A percentile compares a stretch with the other conserved stretches of the same genome.
Evolutionary conservation across 2,888 invertebrate genomes (phyloP).

Genomic region (Drosophila mimica): DNA sequence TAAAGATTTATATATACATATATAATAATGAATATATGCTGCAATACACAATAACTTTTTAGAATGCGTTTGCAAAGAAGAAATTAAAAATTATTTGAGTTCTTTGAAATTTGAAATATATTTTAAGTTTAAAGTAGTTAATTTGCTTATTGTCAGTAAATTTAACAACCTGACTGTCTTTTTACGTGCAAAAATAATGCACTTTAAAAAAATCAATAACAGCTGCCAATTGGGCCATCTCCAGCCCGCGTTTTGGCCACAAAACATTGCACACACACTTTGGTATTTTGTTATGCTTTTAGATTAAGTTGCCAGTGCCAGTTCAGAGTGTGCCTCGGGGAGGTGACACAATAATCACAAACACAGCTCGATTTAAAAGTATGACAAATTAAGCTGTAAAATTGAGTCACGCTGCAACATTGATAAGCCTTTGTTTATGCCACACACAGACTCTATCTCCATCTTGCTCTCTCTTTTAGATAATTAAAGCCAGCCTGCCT

Average conservation of each 20-base stretch:
- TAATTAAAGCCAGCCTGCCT: constrained; percentile 41
- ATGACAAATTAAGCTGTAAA: constrained; percentile 28
- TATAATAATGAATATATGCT: too few species aligned
- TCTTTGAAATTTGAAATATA: background rate
- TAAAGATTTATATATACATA: too few species aligned
- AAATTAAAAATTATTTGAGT: too few species aligned
- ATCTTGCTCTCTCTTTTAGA: constrained; percentile 8
- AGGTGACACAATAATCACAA: constrained; percentile 50
- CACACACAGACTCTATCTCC: background rate
- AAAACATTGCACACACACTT: constrained; percentile 2
- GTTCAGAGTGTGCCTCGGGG: constrained; percentile 31
- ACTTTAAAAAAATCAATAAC: background rate
- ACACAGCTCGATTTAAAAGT: constrained; percentile 6
- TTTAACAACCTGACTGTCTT: background rate
- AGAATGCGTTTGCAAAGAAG: too few species aligned
- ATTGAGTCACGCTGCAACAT: constrained; percentile 42
- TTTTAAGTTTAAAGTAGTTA: background rate
- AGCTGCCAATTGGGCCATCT: too few species aligned
- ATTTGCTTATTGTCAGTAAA: too few species aligned
- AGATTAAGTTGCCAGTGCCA: constrained; percentile 31
- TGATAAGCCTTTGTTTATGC: constrained; percentile 50
- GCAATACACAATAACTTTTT: too few species aligned
- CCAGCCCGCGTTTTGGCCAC: background rate
- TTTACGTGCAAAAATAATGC: too few species aligned
- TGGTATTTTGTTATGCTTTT: constrained; percentile 32